These are phyloP conservation scores for Drosophila jambulina DNA, from an alignment of 1,140 invertebrate species.

Conservation along the genomic window DNA sequence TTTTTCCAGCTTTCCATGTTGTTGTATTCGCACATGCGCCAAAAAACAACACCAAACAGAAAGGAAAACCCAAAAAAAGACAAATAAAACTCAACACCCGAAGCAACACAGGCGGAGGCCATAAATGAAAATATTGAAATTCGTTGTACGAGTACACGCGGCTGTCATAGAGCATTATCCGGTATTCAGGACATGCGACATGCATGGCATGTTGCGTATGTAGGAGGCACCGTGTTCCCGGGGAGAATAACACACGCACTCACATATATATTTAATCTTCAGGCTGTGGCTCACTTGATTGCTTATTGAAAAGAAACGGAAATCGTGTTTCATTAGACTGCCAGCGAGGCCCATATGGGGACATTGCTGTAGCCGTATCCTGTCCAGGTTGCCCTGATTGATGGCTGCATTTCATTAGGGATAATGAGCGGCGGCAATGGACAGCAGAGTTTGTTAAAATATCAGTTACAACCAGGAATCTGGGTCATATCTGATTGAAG, in stretches of 20 bases:
- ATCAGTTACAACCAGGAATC: conserved; percentile 27
- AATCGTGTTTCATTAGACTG: conserved; percentile 42
- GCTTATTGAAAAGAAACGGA: conserved; percentile 52
- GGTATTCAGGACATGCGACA: conserved; percentile 51
- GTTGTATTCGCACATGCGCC: conserved; percentile 57
- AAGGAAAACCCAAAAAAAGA: background rate
- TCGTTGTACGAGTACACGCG: conserved; percentile 31
- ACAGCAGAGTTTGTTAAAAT: conserved; percentile 20
- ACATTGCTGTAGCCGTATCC: conserved; percentile 7
- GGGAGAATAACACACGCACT: background rate
- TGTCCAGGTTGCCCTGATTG: conserved; percentile 40
- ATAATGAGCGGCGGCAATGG: conserved; percentile 44
- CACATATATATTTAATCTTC: conserved; percentile 40
- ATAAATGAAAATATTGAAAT: conserved; percentile 60
- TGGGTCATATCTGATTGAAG: conserved; percentile 20
- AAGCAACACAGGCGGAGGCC: conserved; percentile 17
- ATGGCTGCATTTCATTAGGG: conserved; percentile 55
- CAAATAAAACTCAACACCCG: conserved; percentile 17
- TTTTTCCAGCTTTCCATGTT: conserved; percentile 36
- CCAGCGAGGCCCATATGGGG: conserved; percentile 14
- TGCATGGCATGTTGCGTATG: conserved; percentile 37
- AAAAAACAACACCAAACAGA: conserved; percentile 17
- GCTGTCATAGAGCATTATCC: conserved; percentile 48
- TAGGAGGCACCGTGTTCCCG: background rate
- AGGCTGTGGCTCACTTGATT: conserved; percentile 41